A percentile compares a stretch with the other conserved stretches of the same genome.
phyloP scores from a whole-genome alignment of 30 jellyfish, hydroid and myxozoan species.

The Hydractinia symbiolongicarpus region DNA sequence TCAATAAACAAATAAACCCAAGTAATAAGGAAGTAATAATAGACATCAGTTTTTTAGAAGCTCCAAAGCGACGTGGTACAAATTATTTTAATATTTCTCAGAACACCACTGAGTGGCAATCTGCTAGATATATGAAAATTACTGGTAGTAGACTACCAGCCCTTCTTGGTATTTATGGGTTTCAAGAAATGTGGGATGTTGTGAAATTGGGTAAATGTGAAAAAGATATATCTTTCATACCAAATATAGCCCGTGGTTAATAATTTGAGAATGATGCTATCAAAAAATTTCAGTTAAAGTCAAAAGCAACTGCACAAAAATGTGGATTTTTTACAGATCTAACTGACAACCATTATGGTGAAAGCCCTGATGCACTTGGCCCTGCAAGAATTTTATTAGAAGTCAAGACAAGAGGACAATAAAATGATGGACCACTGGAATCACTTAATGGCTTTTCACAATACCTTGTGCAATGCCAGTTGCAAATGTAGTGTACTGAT shows the following conservation, averaged over 20 bases:
- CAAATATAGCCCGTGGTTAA: not conserved
- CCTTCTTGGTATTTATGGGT: constrained; percentile 14
- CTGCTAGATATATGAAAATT: not conserved
- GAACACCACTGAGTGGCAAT: not conserved
- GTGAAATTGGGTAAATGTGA: not conserved
- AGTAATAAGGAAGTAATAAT: not conserved
- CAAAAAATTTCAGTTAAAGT: not conserved
- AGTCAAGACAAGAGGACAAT: constrained; percentile 7
- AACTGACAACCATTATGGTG: constrained; percentile 4
- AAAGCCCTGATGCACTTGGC: constrained; percentile 30
- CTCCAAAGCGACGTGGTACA: not conserved
- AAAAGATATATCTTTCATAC: constrained; percentile 2
- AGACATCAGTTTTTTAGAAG: constrained; percentile 1
- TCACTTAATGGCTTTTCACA: not conserved
- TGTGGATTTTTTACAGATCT: constrained; percentile 12
- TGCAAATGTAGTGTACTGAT: constrained; percentile 12
- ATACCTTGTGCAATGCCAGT: constrained; percentile 7
- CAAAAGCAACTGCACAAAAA: not conserved
- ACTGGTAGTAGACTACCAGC: constrained; percentile 1
- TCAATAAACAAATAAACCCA: no score
- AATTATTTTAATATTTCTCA: constrained; percentile 9
- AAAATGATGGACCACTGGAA: not conserved
- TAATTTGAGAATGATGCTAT: not conserved
- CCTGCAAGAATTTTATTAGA: constrained; percentile 13
- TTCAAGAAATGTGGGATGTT: not conserved